phyloP scores from a whole-genome alignment of 2,888 invertebrate species.

The Apotomis capreana region DNA sequence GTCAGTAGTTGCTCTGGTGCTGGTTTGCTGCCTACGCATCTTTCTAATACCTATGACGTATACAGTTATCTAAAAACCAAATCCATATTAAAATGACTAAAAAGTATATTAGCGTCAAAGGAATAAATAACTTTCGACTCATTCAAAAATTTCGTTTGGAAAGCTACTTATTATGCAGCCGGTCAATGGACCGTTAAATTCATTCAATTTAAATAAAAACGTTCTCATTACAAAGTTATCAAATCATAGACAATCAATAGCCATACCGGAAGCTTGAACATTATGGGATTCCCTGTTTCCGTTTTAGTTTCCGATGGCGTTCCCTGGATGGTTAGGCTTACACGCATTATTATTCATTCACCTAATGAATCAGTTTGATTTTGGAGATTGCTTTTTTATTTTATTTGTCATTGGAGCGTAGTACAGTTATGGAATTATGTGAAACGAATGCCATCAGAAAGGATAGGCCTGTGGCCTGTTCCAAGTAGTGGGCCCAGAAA shows the following conservation, averaged over 20 bases:
- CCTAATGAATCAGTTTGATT: background rate
- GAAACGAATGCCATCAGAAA: no score
- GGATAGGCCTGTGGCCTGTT: no score
- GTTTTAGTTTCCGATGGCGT: conserved; percentile 42
- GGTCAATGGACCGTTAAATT: conserved; percentile 70
- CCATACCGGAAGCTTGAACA: conserved; percentile 38
- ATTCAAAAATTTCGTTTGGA: conserved; percentile 58
- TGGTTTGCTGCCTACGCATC: no score
- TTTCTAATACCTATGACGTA: no score
- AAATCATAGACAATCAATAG: conserved; percentile 43
- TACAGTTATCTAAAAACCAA: background rate
- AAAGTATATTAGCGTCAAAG: conserved; percentile 11
- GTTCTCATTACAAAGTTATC: conserved; percentile 52
- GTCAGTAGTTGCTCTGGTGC: no score
- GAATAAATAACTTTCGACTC: conserved; percentile 20
- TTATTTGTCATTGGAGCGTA: no score
- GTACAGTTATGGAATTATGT: no score
- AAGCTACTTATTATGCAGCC: conserved; percentile 59
- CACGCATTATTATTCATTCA: background rate
- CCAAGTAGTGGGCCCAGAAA: no score
- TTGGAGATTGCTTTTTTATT: background rate
- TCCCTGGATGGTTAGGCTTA: conserved; percentile 15
- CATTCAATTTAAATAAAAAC: conserved; percentile 62
- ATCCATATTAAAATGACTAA: background rate
- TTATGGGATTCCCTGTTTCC: conserved; percentile 46